These are phyloP conservation scores for Monomorium pharaonis DNA, from an alignment of 1,140 invertebrate species.

Conservation along the genomic window DNA sequence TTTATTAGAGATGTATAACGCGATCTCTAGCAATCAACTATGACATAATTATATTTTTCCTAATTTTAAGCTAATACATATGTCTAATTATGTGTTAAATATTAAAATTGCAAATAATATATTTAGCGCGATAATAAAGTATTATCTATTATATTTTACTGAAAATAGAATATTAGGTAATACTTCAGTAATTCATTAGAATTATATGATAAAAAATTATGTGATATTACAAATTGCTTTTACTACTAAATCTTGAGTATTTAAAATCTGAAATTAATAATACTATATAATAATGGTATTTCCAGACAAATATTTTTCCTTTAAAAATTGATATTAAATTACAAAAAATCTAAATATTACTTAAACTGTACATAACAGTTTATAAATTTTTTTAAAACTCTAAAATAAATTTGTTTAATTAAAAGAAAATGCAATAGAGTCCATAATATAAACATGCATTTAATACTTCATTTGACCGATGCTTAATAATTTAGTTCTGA, in stretches of 20 bases:
- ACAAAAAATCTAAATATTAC: not conserved
- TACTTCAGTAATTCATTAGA: not conserved
- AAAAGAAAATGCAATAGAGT: not conserved
- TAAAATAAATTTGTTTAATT: not conserved
- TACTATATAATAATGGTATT: not conserved
- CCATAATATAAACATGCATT: not conserved
- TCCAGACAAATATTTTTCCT: not conserved
- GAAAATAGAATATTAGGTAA: slow-evolving; percentile 14
- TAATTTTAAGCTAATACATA: not conserved
- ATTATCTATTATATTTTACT: not conserved
- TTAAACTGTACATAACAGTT: not conserved
- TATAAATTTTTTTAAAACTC: not conserved
- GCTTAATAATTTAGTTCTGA: slow-evolving; percentile 25
- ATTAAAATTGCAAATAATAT: not conserved
- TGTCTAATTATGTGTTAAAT: not conserved
- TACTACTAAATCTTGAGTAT: not conserved
- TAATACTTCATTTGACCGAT: not conserved
- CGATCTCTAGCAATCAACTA: not conserved
- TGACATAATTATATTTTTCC: not conserved
- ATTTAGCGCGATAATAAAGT: not conserved
- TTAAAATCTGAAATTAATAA: not conserved
- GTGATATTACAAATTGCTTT: not conserved
- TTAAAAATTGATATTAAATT: not conserved
- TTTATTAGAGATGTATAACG: not conserved
- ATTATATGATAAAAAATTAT: not conserved